These are phyloP conservation scores for Aldrovandia affinis DNA, from an alignment of 2,797 vertebrate genomes.

Conservation along the genomic window DNA sequence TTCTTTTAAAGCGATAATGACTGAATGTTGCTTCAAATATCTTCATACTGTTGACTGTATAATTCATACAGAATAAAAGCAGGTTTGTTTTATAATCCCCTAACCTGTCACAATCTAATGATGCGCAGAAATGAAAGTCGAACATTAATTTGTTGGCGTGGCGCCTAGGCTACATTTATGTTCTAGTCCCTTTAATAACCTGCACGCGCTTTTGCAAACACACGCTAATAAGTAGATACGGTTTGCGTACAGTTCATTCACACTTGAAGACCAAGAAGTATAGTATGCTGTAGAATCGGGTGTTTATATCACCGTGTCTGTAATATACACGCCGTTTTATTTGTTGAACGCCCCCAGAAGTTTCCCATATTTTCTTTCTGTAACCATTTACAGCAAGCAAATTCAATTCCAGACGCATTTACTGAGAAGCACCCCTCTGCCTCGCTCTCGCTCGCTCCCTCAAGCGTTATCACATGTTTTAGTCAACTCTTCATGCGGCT, in stretches of 20 bases:
- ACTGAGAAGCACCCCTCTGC: neutral
- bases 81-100: neutral
- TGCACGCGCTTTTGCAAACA: neutral
- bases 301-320: neutral
- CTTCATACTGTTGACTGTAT: neutral
- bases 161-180: neutral
- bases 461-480: conserved; percentile 30
- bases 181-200: neutral
- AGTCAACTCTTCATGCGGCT: conserved; percentile 20
- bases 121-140: neutral
- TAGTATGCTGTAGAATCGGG: neutral
- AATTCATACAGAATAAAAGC: neutral
- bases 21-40: neutral
- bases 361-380: neutral
- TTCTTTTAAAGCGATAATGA: neutral
- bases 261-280: too few species aligned
- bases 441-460: conserved; percentile 6
- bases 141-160: neutral
- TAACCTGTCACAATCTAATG: neutral
- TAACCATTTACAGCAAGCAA: neutral
- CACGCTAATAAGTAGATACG: too few species aligned
- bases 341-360: neutral
- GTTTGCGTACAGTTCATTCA: too few species aligned
- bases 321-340: neutral
- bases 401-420: conserved; percentile 9